Evolutionary conservation across 2,888 invertebrate genomes (phyloP).

Genomic region (Myopa tessellatipennis): DNA sequence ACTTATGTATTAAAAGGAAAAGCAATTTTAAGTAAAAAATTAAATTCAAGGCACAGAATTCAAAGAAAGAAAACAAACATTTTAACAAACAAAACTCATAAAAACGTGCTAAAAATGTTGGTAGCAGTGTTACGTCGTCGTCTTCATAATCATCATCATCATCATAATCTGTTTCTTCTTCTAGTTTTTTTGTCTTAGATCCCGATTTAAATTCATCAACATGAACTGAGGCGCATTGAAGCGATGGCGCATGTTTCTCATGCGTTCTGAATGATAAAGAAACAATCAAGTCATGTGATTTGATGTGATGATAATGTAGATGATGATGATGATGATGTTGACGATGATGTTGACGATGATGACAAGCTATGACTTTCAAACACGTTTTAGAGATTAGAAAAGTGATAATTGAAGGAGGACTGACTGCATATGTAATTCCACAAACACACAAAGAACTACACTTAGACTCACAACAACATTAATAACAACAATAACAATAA

Average conservation of each 20-base stretch:
- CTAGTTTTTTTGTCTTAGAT: background rate
- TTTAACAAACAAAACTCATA: slow-evolving; percentile 4
- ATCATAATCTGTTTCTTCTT: no score
- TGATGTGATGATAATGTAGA: background rate
- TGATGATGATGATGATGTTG: background rate
- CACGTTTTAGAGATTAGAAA: slow-evolving; percentile 15
- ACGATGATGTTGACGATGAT: background rate
- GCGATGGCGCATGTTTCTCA: slow-evolving; percentile 1
- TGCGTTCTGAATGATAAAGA: slow-evolving; percentile 29
- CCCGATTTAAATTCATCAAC: background rate
- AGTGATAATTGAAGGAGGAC: background rate
- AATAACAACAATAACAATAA: no score
- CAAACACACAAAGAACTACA: no score
- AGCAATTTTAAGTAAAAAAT: no score
- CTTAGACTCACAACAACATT: no score
- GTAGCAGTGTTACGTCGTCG: no score
- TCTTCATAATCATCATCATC: no score
- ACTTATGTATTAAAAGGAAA: no score
- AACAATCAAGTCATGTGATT: background rate
- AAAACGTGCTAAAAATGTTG: slow-evolving; percentile 42
- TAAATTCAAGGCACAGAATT: background rate
- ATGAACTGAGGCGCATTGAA: background rate
- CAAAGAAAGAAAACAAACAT: slow-evolving; percentile 38
- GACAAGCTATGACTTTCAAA: slow-evolving; percentile 15
- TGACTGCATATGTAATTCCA: no score